A percentile compares a stretch with the other conserved stretches of the same genome.
phyloP scores from a whole-genome alignment of 2,797 vertebrate species.

The Sebastes vulpes region DNA sequence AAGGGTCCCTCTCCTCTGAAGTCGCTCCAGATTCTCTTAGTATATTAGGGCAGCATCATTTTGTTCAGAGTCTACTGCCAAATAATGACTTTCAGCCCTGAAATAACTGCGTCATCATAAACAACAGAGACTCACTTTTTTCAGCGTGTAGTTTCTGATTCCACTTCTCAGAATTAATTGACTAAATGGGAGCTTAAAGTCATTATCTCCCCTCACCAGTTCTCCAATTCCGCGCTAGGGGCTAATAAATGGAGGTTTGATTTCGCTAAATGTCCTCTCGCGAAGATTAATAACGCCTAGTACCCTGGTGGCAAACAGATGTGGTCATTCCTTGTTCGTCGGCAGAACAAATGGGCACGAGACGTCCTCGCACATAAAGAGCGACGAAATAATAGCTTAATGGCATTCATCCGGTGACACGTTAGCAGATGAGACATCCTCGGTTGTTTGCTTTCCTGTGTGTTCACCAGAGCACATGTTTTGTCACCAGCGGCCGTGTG shows the following conservation, averaged over 20 bases:
- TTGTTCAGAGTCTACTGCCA: conserved; percentile 16
- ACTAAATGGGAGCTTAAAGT: conserved; percentile 75
- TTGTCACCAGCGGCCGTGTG: conserved; percentile 62
- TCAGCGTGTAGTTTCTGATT: conserved; percentile 35
- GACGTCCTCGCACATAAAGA: conserved; percentile 34
- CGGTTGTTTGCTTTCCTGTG: conserved; percentile 52
- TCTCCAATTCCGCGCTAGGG: conserved; percentile 57
- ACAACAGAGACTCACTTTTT: conserved; percentile 48
- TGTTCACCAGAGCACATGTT: conserved; percentile 53
- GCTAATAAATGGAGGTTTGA: conserved; percentile 78
- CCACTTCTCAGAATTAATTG: conserved; percentile 71
- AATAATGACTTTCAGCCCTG: conserved; percentile 48
- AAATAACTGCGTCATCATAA: conserved; percentile 55
- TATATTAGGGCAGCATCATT: conserved; percentile 7
- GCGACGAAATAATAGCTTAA: conserved; percentile 43
- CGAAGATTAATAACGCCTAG: conserved; percentile 63
- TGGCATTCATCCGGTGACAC: conserved; percentile 39
- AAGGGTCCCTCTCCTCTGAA: conserved; percentile 23
- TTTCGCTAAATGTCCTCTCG: conserved; percentile 70
- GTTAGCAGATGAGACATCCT: conserved; percentile 50
- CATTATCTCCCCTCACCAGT: conserved; percentile 71
- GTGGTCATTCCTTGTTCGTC: conserved; percentile 47
- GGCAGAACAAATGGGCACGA: conserved; percentile 51
- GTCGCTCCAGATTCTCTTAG: conserved; percentile 24
- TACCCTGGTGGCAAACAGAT: conserved; percentile 63